Evolutionary conservation across 2,113 vertebrate genomes (phyloP).

Genomic region (Rafetus swinhoei): DNA sequence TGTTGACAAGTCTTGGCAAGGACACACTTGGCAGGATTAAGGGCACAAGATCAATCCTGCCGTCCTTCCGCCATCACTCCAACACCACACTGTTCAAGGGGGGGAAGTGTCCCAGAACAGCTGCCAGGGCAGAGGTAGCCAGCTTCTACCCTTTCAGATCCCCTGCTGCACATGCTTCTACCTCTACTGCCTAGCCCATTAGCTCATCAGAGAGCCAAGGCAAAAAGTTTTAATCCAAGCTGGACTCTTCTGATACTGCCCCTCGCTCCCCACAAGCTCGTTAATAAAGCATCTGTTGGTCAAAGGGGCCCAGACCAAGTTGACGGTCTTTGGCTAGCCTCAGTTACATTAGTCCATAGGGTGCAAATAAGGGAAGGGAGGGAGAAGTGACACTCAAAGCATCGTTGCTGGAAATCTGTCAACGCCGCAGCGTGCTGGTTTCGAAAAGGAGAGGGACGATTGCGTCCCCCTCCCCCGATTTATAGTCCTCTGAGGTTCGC

Average conservation of each 20-base stretch:
- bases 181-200: rapidly evolving
- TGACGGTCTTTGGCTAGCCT: rapidly evolving
- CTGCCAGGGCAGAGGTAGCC: not conserved
- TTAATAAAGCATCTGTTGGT: not conserved
- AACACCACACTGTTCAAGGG: not conserved
- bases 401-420: not conserved
- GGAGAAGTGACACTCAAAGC: not conserved
- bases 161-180: not conserved
- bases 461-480: too few relatives aligned
- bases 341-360: not conserved
- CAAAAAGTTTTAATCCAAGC: rapidly evolving
- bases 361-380: not conserved
- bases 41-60: not conserved
- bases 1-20: not conserved
- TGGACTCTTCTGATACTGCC: not conserved
- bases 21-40: not conserved
- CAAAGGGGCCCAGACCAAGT: rapidly evolving
- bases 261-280: rapidly evolving
- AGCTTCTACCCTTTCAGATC: not conserved
- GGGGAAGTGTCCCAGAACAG: not conserved
- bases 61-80: not conserved
- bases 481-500: not conserved
- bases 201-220: not conserved
- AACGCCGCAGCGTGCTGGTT: not conserved
- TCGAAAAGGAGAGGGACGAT: not conserved